phyloP scores from a whole-genome alignment of 2,113 vertebrate genomes.

The Ciconia boyciana region DNA sequence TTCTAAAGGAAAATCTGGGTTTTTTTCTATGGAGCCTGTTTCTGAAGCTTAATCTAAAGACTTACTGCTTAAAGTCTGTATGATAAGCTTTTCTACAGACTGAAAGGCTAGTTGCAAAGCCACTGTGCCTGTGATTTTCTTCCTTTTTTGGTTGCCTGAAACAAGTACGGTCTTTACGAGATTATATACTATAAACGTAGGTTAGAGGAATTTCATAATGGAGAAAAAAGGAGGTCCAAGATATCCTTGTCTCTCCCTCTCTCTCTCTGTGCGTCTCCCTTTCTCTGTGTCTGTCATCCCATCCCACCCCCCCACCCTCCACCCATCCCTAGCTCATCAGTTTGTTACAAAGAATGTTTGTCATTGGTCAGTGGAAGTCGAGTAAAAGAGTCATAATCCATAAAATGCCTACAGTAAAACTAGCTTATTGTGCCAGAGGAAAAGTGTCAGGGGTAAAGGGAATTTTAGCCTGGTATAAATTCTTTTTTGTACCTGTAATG shows the following conservation, averaged over 20 bases:
- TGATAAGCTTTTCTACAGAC: not conserved
- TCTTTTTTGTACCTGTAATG: not conserved
- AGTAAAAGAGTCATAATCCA: not conserved
- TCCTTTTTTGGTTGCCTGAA: constrained; percentile 36
- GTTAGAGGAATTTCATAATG: too few relatives aligned
- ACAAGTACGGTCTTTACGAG: not conserved
- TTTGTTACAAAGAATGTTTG: not conserved
- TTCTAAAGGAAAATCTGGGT: not conserved
- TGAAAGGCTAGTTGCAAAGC: not conserved
- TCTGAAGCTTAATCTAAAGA: not conserved
- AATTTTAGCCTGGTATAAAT: not conserved
- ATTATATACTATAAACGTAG: too few relatives aligned
- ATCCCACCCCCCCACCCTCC: not conserved
- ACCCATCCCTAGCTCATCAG: not conserved
- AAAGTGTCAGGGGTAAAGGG: not conserved
- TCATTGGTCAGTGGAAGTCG: not conserved
- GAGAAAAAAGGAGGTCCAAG: not conserved
- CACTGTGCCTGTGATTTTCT: not conserved
- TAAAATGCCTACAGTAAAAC: not conserved
- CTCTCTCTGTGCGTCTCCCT: not conserved
- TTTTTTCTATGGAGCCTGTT: not conserved
- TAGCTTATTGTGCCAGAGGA: not conserved
- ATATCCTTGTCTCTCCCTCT: not conserved
- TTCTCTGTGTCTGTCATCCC: not conserved
- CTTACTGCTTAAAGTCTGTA: not conserved